Base-by-base conservation (phyloP, 2,113 vertebrate genomes). In the Hemiscyllium ocellatum region DNA sequence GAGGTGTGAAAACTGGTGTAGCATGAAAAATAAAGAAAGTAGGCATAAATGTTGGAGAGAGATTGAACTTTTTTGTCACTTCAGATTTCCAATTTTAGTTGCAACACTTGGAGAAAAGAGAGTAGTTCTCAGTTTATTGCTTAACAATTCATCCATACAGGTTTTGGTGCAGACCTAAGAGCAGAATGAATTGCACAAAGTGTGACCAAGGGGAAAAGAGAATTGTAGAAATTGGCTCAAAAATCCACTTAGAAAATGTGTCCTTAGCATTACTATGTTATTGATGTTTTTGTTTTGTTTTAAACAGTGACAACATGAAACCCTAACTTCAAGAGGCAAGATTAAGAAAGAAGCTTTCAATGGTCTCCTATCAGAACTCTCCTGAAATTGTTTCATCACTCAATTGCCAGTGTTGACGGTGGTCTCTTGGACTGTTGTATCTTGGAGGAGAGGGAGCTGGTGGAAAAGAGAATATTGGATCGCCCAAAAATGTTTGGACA, bases 401-500 rank as follows among this genome's bases (percentile, higher is more conserved):
- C 42, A 50, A 8, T 26, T 70, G 42, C 17, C 42, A 29, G 65
- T 68, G 66, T 70, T 68, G 61, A 56, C 33, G 1, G 33, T 66
- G 56, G 65, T 69, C 42, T 47, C 47, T 37, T 47, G 42, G 42
- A 72, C 68, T 72, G 47, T 33, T 95, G 94, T 52, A 72, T 95
- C 69, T 95, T 24, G 68, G 42, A 15, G 66, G 42, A 42, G 37
- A 37, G 42, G 42, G 69, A 26, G 68, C n/a, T 94, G 42, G 93
- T 12, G 26, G 68, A 29, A 50, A 37, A 42, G n/a, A 65, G 6
- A 20, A 29, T 72, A 72, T 33, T 26, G 13, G 1, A 68, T 95
- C 69, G 12, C 89, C 56, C 50, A 33, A 86, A 89, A 89, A 89
- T 95, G 95, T 87, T 91, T 69, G 70, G 72, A 78, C 90, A 50